Conservation (phyloP, 2,113 vertebrate species). For the Uria lomvia region DNA sequence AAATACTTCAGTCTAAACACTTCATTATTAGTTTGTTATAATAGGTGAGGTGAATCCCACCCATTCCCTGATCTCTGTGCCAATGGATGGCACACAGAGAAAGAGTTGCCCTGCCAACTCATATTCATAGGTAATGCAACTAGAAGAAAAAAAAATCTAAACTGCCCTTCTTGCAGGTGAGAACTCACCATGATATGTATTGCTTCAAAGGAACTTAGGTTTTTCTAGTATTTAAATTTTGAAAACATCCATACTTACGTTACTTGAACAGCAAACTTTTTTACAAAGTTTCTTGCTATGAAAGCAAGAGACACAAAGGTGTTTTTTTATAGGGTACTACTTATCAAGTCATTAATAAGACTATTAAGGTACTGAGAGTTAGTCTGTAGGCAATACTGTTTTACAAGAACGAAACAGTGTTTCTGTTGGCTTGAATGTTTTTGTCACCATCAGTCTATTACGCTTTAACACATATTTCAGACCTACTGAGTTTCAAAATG, state of each 20-base stretch:
- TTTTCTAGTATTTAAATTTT: neutral
- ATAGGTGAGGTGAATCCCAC: neutral
- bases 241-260: neutral
- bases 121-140: neutral
- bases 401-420: neutral
- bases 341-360: neutral
- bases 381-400: neutral
- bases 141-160: neutral
- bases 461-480: neutral
- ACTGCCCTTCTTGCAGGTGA: neutral
- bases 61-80: neutral
- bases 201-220: neutral
- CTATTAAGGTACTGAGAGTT: neutral
- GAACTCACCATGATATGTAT: neutral
- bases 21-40: neutral
- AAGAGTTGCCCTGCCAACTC: neutral
- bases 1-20: neutral
- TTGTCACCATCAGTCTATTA: neutral
- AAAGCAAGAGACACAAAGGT: neutral
- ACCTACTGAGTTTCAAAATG: neutral
- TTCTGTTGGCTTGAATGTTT: neutral
- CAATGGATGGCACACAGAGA: neutral
- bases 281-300: neutral
- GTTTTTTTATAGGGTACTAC: neutral
- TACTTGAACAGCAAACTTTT: neutral